phyloP scores from a whole-genome alignment of 2,888 invertebrate species.

The Oligia fasciuncula region DNA sequence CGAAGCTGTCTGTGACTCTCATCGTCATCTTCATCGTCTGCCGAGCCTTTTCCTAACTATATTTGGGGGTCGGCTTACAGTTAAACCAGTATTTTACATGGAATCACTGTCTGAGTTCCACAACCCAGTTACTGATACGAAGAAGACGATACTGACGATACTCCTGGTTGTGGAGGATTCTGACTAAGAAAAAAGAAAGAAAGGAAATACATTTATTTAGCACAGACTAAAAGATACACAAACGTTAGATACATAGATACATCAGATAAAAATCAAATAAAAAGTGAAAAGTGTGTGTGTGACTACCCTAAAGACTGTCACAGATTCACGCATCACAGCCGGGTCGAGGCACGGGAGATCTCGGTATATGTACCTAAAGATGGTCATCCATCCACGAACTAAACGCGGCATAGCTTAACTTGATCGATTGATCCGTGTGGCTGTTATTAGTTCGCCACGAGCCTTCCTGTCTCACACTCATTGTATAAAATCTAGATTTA shows the following conservation, averaged over 20 bases:
- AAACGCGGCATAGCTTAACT: background rate
- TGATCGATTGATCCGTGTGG: background rate
- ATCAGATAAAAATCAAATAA: no score
- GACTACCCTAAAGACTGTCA: background rate
- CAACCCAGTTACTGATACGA: background rate
- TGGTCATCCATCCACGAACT: background rate
- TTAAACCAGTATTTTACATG: background rate
- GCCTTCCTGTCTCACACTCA: background rate
- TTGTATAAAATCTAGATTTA: slow-evolving; percentile 15
- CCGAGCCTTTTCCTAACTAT: background rate
- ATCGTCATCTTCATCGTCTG: background rate
- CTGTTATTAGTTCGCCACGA: background rate
- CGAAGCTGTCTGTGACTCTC: background rate
- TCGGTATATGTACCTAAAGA: background rate
- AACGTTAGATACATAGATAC: no score
- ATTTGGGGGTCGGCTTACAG: background rate
- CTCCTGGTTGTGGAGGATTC: background rate
- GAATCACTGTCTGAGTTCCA: background rate
- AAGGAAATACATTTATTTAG: no score
- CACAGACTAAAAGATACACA: no score
- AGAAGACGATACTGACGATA: background rate
- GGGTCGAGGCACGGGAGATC: background rate
- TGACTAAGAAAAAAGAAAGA: background rate
- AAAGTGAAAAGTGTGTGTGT: no score
- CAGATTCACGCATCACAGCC: background rate